phyloP scores from a whole-genome alignment of 2,113 vertebrate species.

The Siniperca knerii region DNA sequence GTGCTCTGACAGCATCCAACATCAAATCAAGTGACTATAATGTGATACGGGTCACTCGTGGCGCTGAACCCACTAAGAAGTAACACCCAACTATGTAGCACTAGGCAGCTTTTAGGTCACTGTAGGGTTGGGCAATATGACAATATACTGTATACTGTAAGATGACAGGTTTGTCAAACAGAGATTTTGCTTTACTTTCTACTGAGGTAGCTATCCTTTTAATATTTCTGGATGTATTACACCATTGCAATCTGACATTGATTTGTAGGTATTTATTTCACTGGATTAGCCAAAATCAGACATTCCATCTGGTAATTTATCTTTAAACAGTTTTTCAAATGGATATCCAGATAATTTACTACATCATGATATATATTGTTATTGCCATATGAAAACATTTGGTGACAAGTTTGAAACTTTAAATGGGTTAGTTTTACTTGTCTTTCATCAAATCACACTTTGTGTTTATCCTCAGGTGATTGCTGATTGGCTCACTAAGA shows the following conservation, averaged over 20 bases:
- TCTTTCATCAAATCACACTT: background rate
- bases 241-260: too few relatives aligned
- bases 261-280: background rate
- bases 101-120: background rate
- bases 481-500: background rate
- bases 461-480: background rate
- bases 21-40: background rate
- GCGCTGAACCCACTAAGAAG: background rate
- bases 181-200: background rate
- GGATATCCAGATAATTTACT: background rate
- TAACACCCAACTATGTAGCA: background rate
- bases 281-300: background rate
- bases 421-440: background rate
- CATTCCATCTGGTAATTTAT: background rate
- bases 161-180: conserved; percentile 1
- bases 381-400: background rate
- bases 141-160: background rate
- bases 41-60: background rate
- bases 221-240: background rate
- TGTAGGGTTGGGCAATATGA: background rate
- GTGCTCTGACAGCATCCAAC: background rate
- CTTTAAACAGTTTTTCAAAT: background rate
- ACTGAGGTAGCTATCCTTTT: background rate
- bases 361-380: background rate
- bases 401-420: background rate